Evolutionary conservation across 2,888 invertebrate species (phyloP).

Genomic region (Bombylius major): DNA sequence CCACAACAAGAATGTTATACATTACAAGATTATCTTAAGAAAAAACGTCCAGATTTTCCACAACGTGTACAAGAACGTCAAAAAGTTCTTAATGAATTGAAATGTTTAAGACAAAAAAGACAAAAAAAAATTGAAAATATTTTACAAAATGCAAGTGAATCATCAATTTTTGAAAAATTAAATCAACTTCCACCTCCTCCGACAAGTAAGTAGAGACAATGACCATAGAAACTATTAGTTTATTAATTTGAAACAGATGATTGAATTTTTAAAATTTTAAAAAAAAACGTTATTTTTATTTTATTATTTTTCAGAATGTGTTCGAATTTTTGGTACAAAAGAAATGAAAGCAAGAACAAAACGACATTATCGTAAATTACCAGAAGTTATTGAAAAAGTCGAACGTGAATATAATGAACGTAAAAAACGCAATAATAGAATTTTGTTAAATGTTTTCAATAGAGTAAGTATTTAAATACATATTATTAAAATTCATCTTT

Average conservation of each 20-base stretch:
- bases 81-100: conserved; percentile 28
- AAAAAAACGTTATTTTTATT: background rate
- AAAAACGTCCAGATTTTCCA: conserved; percentile 59
- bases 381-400: conserved; percentile 57
- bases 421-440: conserved; percentile 52
- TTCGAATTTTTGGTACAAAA: conserved; percentile 40
- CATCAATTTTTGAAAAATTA: conserved; percentile 25
- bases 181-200: conserved; percentile 32
- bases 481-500: background rate
- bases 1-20: conserved; percentile 23
- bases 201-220: conserved; percentile 28
- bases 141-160: conserved; percentile 23
- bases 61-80: conserved; percentile 37
- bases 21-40: conserved; percentile 55
- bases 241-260: background rate
- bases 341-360: conserved; percentile 49
- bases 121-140: conserved; percentile 26
- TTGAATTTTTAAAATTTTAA: conserved; percentile 1
- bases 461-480: conserved; percentile 42
- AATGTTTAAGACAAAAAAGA: conserved; percentile 26
- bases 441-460: conserved; percentile 65
- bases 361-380: conserved; percentile 52
- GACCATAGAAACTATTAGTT: too few relatives aligned
- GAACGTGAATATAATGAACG: conserved; percentile 46
- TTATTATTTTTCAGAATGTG: conserved; percentile 29